These are phyloP conservation scores for Murina feae DNA, from an alignment of 2,113 vertebrate genomes.

Conservation along the genomic window DNA sequence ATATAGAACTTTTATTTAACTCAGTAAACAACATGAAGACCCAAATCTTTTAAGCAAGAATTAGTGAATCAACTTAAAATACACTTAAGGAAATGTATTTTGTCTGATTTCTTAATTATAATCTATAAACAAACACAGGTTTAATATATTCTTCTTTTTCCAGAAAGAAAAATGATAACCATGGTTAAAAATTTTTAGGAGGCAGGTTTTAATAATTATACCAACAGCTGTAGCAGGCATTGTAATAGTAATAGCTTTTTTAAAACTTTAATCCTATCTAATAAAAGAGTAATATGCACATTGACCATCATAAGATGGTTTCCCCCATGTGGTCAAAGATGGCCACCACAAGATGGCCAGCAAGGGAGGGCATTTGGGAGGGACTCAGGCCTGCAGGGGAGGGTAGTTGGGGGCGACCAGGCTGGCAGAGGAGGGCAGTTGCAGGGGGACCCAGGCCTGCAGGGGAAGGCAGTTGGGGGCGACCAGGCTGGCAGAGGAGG, in stretches of 20 bases:
- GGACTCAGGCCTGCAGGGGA: no score
- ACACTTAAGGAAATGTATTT: constrained; percentile 5
- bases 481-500: no score
- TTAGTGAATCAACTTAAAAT: neutral
- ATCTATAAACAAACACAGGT: neutral
- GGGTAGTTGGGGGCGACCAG: no score
- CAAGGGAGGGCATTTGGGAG: no score
- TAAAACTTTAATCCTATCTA: neutral
- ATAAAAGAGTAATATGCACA: no score
- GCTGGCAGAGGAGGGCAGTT: no score
- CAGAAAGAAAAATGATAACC: neutral
- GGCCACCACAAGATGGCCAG: no score
- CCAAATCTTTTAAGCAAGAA: neutral
- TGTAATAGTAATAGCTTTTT: neutral
- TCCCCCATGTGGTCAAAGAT: no score
- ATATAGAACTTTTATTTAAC: neutral
- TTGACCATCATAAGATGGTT: no score
- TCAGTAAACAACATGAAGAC: neutral
- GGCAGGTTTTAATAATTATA: neutral
- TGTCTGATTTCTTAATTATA: neutral
- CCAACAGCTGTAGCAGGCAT: neutral
- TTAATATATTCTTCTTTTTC: neutral
- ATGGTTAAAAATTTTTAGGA: neutral
- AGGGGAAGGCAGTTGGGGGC: no score
- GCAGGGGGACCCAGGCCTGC: no score